phyloP scores from a whole-genome alignment of 2,797 vertebrate species.

The Amphiprion clarkii region DNA sequence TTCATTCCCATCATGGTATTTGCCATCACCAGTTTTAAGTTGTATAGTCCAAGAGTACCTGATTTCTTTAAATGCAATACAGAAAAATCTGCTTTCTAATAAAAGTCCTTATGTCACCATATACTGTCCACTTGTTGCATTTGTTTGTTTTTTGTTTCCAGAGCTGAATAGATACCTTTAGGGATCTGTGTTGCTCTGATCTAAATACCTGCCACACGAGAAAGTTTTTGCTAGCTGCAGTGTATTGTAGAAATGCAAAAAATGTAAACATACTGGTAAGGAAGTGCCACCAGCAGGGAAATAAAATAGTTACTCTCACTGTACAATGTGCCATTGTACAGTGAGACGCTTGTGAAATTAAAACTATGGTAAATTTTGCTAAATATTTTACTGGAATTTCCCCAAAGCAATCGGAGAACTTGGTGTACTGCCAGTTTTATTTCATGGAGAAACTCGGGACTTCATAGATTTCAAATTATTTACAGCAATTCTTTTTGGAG shows the following conservation, averaged over 20 bases:
- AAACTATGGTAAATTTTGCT: background rate
- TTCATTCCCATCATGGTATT: conserved; percentile 82
- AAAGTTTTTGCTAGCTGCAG: background rate
- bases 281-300: background rate
- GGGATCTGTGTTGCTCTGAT: background rate
- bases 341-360: conserved; percentile 12
- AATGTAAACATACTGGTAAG: conserved; percentile 15
- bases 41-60: conserved; percentile 80
- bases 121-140: conserved; percentile 5
- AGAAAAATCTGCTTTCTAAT: conserved; percentile 88
- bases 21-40: conserved; percentile 77
- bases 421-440: conserved; percentile 1
- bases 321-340: background rate
- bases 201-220: conserved; percentile 1
- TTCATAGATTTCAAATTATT: background rate
- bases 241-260: conserved; percentile 4
- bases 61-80: conserved; percentile 87
- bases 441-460: background rate
- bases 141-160: conserved; percentile 12
- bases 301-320: conserved; percentile 11
- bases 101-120: conserved; percentile 86
- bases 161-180: background rate
- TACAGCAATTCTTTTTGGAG: background rate
- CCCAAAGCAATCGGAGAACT: background rate
- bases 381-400: conserved; percentile 4